Percentiles rank a stretch among this genome's conserved stretches.
These are phyloP conservation scores for Solenopsis invicta DNA, from an alignment of 1,140 invertebrate genomes.

Conservation along the genomic window DNA sequence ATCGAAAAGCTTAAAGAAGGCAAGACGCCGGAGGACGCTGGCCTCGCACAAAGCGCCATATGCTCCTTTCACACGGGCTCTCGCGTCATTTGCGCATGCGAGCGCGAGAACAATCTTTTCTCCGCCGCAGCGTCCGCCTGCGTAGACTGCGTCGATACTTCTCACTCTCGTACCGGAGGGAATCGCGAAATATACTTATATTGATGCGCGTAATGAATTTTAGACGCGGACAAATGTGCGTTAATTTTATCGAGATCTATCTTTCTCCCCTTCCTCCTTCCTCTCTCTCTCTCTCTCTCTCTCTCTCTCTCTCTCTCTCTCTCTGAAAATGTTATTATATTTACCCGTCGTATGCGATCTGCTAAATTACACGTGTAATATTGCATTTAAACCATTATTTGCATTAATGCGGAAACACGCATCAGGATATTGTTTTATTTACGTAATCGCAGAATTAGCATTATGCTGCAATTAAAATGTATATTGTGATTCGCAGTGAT, in stretches of 20 bases:
- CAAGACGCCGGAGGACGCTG: slow-evolving; percentile 15
- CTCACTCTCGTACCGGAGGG: neutral
- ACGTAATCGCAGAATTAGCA: slow-evolving; percentile 43
- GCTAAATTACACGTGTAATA: slow-evolving; percentile 42
- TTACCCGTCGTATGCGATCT: slow-evolving; percentile 19
- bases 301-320: neutral
- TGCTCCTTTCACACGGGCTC: slow-evolving; percentile 61
- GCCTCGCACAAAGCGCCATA: slow-evolving; percentile 39
- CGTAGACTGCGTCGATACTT: neutral
- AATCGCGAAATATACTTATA: slow-evolving; percentile 3
- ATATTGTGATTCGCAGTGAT: neutral
- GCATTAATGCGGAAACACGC: slow-evolving; percentile 23
- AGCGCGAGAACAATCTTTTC: slow-evolving; percentile 30
- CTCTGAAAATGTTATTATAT: slow-evolving; percentile 6
- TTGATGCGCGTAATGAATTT: slow-evolving; percentile 2
- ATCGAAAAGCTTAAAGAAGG: slow-evolving; percentile 67
- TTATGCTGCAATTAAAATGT: slow-evolving; percentile 52
- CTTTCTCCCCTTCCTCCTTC: too few species aligned
- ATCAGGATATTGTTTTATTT: slow-evolving; percentile 34
- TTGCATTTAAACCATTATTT: slow-evolving; percentile 41
- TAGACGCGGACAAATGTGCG: neutral
- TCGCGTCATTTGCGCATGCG: slow-evolving; percentile 47
- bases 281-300: neutral
- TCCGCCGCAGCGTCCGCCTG: neutral
- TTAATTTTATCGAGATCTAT: neutral